Conservation (phyloP, 2,113 vertebrate genomes). For the Oplegnathus fasciatus region DNA sequence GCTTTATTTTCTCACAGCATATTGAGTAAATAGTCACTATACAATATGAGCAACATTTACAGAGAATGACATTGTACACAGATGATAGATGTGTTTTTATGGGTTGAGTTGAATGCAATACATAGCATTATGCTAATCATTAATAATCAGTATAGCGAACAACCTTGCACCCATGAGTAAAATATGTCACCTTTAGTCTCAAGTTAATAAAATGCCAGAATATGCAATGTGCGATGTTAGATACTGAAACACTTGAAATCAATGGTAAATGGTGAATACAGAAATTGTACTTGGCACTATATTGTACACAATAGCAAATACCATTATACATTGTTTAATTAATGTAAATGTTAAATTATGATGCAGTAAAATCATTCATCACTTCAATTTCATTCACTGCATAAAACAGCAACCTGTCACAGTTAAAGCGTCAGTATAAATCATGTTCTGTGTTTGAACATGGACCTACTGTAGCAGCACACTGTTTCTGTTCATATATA, state of each 20-base stretch:
- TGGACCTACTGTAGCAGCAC: background rate
- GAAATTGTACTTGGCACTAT: no score
- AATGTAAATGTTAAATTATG: no score
- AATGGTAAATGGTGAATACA: background rate
- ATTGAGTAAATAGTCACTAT: no score
- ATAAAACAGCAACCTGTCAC: background rate
- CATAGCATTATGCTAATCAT: slow-evolving; percentile 27
- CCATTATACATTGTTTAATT: no score
- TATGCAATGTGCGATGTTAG: background rate
- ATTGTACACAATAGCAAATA: no score
- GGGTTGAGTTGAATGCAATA: slow-evolving; percentile 50
- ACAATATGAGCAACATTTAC: slow-evolving; percentile 67
- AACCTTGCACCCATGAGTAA: no score
- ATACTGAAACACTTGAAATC: background rate
- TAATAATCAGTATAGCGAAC: no score
- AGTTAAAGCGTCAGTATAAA: background rate
- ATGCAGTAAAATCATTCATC: background rate
- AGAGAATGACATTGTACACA: slow-evolving; percentile 54
- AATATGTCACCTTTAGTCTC: background rate
- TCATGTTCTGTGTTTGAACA: background rate
- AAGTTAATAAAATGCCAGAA: background rate
- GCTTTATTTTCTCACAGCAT: slow-evolving; percentile 82
- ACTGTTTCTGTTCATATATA: background rate
- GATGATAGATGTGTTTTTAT: slow-evolving; percentile 46
- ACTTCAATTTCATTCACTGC: background rate